Conservation (phyloP, 2,797 vertebrate genomes). For the Apodemus agrarius region DNA sequence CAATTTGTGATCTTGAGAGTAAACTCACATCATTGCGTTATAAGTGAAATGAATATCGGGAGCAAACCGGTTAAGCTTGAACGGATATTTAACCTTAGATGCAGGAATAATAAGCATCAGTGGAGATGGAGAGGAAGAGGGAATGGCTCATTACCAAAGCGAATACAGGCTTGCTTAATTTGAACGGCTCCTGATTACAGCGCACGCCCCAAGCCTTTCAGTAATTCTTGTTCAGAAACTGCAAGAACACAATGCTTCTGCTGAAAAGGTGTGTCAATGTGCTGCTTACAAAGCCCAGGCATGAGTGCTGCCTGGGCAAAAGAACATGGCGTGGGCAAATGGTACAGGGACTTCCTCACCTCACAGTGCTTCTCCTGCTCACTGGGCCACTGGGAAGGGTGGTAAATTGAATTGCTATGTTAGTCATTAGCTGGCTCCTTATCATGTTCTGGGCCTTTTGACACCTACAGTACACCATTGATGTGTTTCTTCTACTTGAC, state of each 20-base stretch:
- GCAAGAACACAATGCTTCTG: neutral
- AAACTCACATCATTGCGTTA: neutral
- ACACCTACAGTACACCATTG: neutral
- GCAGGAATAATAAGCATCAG: slow-evolving; percentile 47
- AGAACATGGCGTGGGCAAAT: neutral
- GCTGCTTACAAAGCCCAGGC: neutral
- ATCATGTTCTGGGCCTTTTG: slow-evolving; percentile 18
- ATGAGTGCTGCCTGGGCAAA: neutral
- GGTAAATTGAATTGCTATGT: slow-evolving; percentile 16
- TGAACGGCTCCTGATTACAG: slow-evolving; percentile 68
- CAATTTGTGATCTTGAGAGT: neutral
- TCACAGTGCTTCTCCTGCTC: neutral
- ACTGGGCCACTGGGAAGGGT: neutral
- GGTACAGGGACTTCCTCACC: neutral
- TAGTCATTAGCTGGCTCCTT: slow-evolving; percentile 22
- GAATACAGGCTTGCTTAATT: slow-evolving; percentile 76
- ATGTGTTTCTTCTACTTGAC: neutral
- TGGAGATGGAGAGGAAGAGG: slow-evolving; percentile 54
- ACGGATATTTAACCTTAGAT: slow-evolving; percentile 59
- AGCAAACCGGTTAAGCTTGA: slow-evolving; percentile 49
- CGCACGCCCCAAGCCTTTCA: neutral
- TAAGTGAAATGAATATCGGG: slow-evolving; percentile 27
- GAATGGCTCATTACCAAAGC: slow-evolving; percentile 49
- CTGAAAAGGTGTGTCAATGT: neutral
- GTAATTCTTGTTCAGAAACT: slow-evolving; percentile 54